Evolutionary conservation across 2,797 vertebrate species (phyloP).

Genomic region (Silurus lanzhouensis): DNA sequence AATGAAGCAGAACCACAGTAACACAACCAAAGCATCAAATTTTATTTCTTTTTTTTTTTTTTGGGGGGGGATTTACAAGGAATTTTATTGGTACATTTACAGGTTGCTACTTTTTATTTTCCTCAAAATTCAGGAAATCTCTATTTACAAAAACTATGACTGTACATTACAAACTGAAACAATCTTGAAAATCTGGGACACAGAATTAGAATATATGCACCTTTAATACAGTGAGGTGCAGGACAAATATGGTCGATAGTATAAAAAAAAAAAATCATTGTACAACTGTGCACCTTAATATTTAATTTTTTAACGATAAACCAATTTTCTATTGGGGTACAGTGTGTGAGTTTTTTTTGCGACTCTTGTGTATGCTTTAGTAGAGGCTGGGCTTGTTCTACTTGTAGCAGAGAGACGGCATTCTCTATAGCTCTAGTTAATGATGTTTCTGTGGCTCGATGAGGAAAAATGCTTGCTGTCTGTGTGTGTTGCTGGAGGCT

Average conservation of each 20-base stretch:
- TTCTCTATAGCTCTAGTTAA: neutral
- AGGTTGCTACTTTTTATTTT: neutral
- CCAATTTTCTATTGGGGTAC: no score
- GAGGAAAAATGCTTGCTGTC: neutral
- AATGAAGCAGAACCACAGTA: neutral
- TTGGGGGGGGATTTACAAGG: neutral
- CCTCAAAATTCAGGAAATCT: neutral
- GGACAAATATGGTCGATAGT: neutral
- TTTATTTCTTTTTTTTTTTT: neutral
- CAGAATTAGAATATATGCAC: neutral
- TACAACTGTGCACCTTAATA: neutral
- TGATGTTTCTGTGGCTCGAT: conserved; percentile 1
- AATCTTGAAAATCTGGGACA: neutral
- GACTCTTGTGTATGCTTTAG: neutral
- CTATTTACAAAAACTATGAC: neutral
- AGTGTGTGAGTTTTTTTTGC: neutral
- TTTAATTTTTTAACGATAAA: neutral
- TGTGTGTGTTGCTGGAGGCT: conserved; percentile 29
- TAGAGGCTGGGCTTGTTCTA: neutral
- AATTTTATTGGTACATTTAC: conserved; percentile 6
- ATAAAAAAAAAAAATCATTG: neutral
- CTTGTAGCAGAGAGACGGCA: neutral
- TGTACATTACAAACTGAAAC: neutral
- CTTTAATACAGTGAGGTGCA: neutral
- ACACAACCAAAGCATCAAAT: neutral